Evolutionary conservation across 2,888 invertebrate genomes (phyloP), one percentile per base, ranked within the genome.

Genomic region (Eupithecia insigniata): DNA sequence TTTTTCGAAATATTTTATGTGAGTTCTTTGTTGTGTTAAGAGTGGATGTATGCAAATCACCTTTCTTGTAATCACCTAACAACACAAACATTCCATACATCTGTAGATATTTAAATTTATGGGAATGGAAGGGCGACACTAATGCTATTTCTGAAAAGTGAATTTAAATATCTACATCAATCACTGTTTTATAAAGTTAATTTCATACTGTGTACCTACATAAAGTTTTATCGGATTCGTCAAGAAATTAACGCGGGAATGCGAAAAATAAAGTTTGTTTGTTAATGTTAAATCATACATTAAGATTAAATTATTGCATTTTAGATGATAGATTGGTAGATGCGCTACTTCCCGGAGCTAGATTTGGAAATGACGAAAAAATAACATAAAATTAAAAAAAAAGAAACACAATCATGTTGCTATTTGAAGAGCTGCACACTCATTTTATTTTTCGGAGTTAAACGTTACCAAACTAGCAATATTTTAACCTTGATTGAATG

Each of bases 401-500:
- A 83, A 76, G 51, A 79, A 69, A 84, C 81, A 85, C 82, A 78
- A 84, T 79, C 88, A 92, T 92, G 91, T 92, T 92, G 87, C 84
- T 88, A 94, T 94, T 94, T 94, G 94, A 94, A 94, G 89, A 94
- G 93, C 94, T 94, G 94, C 94, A 94, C 94, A 94, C 94, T 91
- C 84, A 36, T 84, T 89, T 89, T 90, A 86, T 90, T 90, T 91
- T 83, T 87, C 85, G 87, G 89, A 90, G 89, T 90, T 87, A 85
- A 90, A 89, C 87, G 92, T 94, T 94, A 94, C 94, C 94, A 92
- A 90, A 89, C 90, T 91, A 93, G 91, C 90, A 90, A 92, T 93
- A 93, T 89, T 88, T 86, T 88, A 91, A 94, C 92, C 92, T 92
- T 93, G 85, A 93, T 92, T 90, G 69, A 89, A 94, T 94, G 94